Evolutionary conservation across 2,888 invertebrate genomes (phyloP), one percentile per base, ranked within the genome.

Genomic region (Argyra leucocephala): DNA sequence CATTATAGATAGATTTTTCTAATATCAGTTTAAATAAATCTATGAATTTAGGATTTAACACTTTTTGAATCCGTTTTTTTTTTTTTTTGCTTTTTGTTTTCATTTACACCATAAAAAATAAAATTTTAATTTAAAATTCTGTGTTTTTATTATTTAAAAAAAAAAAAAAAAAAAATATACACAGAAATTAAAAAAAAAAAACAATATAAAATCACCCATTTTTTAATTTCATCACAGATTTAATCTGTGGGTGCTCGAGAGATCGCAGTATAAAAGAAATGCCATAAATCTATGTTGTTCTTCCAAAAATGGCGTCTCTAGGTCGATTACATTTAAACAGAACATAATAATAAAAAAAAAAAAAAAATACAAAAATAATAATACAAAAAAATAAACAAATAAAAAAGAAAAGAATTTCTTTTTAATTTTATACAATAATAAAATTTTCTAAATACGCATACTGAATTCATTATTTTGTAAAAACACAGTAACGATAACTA

Each of bases 231-330:
- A 31, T 31, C 31, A 31, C 12, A 7, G 31, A 31, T 31, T 31
- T 10, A 31, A 31, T 31, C 31, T 12, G 12, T 10, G 9, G 12
- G 31, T 31, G 7, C 31, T 12, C 31, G 31, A 31, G 18, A 18
- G 48, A 48, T 3, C 5, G 31, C 12, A 5, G 15, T 48, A 48
- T n/a, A 48, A 5, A 48, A 12, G 48, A 9, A 48, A 18, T 18
- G n/a, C n/a, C n/a, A 18, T 48, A n/a, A 48, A 48, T 48, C 18
- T 48, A 15, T 48, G 18, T 31, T 48, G 48, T 48, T 48, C 2
- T 48, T 48, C 48, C 48, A 18, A 48, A 48, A 48, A 48, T 48
- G 48, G 48, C 48, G 48, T 48, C 48, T 48, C 48, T 48, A 48
- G 48, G 48, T 48, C 48, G 48, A 48, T 48, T 48, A 48, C 48